Percentiles rank a stretch among this genome's conserved stretches.
phyloP scores from a whole-genome alignment of 2,113 vertebrate genomes.

The Mobula birostris region DNA sequence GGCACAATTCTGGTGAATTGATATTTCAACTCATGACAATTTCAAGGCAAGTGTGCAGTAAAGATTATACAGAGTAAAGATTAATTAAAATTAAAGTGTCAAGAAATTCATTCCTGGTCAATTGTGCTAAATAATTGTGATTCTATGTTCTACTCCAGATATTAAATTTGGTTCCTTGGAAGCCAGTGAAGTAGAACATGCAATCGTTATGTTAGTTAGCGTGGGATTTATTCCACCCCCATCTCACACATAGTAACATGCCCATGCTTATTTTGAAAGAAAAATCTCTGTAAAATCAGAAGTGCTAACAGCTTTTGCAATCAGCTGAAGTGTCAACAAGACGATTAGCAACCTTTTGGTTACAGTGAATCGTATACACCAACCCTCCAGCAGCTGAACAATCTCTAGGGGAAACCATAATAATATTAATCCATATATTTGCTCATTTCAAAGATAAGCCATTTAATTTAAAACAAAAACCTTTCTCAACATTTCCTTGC shows the following conservation, averaged over 20 bases:
- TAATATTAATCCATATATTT: not conserved
- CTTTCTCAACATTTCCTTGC: not conserved
- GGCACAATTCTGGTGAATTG: not conserved
- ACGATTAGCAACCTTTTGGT: not conserved
- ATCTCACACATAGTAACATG: not conserved
- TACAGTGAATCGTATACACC: not conserved
- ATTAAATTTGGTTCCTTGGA: too few species aligned
- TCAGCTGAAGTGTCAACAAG: not conserved
- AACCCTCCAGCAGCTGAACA: slow-evolving; percentile 2
- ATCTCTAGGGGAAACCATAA: not conserved
- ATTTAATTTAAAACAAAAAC: not conserved
- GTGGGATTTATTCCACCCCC: too few species aligned
- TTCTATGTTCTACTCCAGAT: too few species aligned
- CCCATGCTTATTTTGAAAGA: not conserved
- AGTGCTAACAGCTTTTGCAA: not conserved
- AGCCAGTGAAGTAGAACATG: too few species aligned
- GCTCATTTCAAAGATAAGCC: slow-evolving; percentile 8
- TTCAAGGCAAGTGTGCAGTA: not conserved
- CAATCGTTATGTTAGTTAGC: not conserved
- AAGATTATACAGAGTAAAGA: not conserved
- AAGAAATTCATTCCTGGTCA: too few species aligned
- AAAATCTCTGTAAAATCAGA: not conserved
- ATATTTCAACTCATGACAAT: not conserved
- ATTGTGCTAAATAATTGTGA: too few species aligned
- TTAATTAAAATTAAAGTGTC: not conserved